Evolutionary conservation across 2,797 vertebrate genomes (phyloP).

Genomic region (Sphenopsis melanotis): DNA sequence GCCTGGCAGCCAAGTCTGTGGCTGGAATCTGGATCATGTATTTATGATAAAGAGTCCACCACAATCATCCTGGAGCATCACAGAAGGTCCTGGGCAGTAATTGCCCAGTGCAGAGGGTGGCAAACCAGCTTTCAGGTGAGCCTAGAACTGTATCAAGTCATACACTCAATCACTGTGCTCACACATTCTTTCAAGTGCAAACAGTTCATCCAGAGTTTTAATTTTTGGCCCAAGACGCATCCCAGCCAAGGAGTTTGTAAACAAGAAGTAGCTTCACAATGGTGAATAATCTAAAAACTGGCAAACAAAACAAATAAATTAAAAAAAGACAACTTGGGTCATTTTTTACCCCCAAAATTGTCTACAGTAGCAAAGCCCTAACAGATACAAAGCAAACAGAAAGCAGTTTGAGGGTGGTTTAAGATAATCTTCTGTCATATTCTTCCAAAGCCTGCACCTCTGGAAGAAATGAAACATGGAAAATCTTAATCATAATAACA

Average conservation of each 20-base stretch:
- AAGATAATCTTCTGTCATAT: background rate
- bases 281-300: background rate
- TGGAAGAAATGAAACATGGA: background rate
- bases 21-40: background rate
- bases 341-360: background rate
- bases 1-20: background rate
- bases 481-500: background rate
- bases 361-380: background rate
- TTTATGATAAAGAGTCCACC: background rate
- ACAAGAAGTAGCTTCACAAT: background rate
- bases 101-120: background rate
- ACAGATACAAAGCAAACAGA: background rate
- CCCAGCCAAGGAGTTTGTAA: background rate
- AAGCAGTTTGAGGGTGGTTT: background rate
- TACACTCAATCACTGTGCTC: background rate
- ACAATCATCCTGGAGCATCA: background rate
- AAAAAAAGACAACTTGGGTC: accelerated
- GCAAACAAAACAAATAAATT: background rate
- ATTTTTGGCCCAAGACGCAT: background rate
- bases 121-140: background rate
- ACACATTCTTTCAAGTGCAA: accelerated
- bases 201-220: background rate
- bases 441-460: background rate
- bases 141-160: background rate
- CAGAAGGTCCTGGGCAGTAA: background rate